phyloP scores from a whole-genome alignment of 2,113 vertebrate species.

The Corynorhinus townsendii region DNA sequence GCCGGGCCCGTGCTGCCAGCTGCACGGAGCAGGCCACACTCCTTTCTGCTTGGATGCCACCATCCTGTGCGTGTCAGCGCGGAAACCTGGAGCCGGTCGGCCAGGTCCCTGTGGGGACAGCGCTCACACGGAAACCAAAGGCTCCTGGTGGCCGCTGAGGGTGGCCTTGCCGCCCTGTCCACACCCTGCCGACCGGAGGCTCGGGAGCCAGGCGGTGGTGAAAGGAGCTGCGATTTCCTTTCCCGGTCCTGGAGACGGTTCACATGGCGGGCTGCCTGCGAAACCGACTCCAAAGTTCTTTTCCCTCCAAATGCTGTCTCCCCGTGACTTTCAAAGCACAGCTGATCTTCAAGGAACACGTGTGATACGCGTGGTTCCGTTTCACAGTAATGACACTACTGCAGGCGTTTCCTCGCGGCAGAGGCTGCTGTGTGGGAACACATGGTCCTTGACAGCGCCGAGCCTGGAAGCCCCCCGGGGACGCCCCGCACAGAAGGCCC shows the following conservation, averaged over 20 bases:
- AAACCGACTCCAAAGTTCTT: slow-evolving; percentile 65
- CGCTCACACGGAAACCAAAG: slow-evolving; percentile 79
- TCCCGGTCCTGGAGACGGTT: slow-evolving; percentile 70
- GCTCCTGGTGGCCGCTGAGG: neutral
- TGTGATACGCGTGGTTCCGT: slow-evolving; percentile 86
- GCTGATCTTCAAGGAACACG: slow-evolving; percentile 86
- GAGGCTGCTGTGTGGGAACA: slow-evolving; percentile 89
- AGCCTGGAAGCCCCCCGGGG: slow-evolving; percentile 88
- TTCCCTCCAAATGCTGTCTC: slow-evolving; percentile 59
- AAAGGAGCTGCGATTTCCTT: slow-evolving; percentile 74
- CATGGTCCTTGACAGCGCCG: slow-evolving; percentile 89
- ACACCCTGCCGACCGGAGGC: slow-evolving; percentile 66
- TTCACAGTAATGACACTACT: slow-evolving; percentile 91
- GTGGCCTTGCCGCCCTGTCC: no score
- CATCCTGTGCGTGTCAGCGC: slow-evolving; percentile 66
- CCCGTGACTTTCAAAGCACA: slow-evolving; percentile 76
- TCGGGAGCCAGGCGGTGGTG: slow-evolving; percentile 70
- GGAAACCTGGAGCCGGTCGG: slow-evolving; percentile 67
- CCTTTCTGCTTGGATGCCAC: slow-evolving; percentile 73
- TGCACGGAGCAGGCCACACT: slow-evolving; percentile 55
- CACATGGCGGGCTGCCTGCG: slow-evolving; percentile 71
- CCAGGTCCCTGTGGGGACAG: slow-evolving; percentile 52
- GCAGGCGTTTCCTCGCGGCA: slow-evolving; percentile 90
- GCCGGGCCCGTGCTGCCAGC: neutral
- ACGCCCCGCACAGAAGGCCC: slow-evolving; percentile 87